Conservation (phyloP, 2,888 invertebrate species). For the Cheiracanthium punctorium region DNA sequence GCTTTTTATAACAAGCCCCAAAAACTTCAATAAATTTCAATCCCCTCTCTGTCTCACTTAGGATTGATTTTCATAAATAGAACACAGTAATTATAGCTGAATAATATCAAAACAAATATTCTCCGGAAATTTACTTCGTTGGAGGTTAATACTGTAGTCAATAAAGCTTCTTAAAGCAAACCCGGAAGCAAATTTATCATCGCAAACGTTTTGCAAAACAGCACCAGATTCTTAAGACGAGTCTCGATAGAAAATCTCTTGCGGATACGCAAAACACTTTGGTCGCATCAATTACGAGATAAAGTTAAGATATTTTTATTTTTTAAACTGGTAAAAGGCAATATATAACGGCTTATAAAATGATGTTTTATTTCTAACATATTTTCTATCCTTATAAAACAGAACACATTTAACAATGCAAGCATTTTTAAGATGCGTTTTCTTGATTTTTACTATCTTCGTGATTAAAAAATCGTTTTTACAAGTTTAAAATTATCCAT, state of each 20-base stretch:
- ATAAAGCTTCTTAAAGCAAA: neutral
- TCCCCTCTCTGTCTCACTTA: too few species aligned
- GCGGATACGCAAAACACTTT: neutral
- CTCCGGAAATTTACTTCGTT: neutral
- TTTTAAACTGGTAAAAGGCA: neutral
- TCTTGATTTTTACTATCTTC: too few species aligned
- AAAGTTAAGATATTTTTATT: neutral
- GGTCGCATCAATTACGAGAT: constrained; percentile 15
- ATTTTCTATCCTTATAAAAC: too few species aligned
- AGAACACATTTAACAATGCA: too few species aligned
- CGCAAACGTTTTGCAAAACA: neutral
- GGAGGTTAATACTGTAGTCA: neutral
- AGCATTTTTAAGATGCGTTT: too few species aligned
- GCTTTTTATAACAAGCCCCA: too few species aligned
- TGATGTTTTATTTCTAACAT: neutral
- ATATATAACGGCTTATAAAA: neutral
- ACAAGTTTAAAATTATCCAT: too few species aligned
- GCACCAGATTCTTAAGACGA: neutral
- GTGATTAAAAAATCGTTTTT: too few species aligned
- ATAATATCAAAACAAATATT: neutral
- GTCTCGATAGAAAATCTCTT: neutral
- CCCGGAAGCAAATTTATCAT: neutral
- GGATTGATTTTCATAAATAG: too few species aligned
- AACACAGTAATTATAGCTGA: too few species aligned
- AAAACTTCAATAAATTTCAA: too few species aligned